phyloP scores from a whole-genome alignment of 2,113 vertebrate species.

The Mus spicilegus region DNA sequence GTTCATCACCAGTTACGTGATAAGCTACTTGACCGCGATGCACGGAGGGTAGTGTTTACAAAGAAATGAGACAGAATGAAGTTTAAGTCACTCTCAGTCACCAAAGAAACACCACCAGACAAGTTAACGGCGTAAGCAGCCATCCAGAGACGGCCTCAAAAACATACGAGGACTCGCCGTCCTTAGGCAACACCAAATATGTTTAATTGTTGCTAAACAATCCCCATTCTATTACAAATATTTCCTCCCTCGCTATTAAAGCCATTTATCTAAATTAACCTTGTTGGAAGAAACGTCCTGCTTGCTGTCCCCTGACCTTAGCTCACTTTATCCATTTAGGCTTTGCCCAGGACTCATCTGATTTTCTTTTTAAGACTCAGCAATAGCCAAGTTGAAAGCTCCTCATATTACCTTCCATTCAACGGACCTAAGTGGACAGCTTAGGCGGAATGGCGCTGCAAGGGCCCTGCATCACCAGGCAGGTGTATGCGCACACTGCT shows the following conservation, averaged over 20 bases:
- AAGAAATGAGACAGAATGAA: neutral
- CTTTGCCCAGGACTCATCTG: neutral
- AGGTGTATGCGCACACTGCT: neutral
- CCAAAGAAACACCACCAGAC: neutral
- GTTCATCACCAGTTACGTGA: accelerated
- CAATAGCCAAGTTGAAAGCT: too few relatives aligned
- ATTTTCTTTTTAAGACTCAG: neutral
- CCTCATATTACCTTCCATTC: accelerated
- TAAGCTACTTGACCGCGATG: neutral
- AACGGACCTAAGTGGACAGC: accelerated
- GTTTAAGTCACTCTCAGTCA: neutral
- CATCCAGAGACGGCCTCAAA: neutral
- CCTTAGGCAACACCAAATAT: neutral
- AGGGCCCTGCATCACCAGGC: neutral
- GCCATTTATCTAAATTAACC: conserved; percentile 10
- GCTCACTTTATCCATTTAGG: too few relatives aligned
- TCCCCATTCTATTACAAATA: neutral
- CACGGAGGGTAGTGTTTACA: neutral
- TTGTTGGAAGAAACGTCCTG: neutral
- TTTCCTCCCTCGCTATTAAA: neutral
- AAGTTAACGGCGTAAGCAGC: neutral
- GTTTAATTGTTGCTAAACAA: neutral
- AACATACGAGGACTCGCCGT: neutral
- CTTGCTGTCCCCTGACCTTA: neutral
- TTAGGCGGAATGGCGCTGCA: accelerated